These are phyloP conservation scores for Ceyx erithaca DNA, from an alignment of 2,797 vertebrate species.

Conservation along the genomic window DNA sequence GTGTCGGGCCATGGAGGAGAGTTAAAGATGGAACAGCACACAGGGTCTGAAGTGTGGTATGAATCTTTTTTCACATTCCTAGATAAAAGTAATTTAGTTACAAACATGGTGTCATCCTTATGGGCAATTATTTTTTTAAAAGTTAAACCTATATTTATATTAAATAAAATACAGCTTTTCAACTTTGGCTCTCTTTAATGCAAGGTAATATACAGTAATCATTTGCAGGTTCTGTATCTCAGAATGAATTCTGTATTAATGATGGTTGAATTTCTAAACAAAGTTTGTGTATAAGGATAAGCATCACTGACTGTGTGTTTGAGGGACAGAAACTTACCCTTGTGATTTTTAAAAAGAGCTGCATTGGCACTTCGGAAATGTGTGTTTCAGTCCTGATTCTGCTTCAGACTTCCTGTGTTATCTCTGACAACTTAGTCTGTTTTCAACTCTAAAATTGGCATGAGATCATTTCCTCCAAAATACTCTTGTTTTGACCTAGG, in stretches of 20 bases:
- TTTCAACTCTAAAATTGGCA: neutral
- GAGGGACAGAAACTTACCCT: neutral
- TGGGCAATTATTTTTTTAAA: constrained; percentile 31
- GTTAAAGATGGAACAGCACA: constrained; percentile 32
- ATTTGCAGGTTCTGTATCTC: neutral
- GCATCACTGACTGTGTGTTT: neutral
- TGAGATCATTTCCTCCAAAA: constrained; percentile 21
- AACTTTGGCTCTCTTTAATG: neutral
- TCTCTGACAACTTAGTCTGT: neutral
- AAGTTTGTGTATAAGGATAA: neutral
- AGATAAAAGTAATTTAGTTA: constrained; percentile 32
- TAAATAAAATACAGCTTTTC: constrained; percentile 17
- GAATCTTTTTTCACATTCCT: neutral
- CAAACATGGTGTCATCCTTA: neutral
- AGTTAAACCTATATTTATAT: constrained; percentile 6
- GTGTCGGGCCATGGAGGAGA: neutral
- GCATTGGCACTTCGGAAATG: neutral
- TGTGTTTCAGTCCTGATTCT: neutral
- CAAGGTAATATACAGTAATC: neutral
- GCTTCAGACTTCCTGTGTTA: neutral
- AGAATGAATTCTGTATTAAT: neutral
- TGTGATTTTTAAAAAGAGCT: neutral
- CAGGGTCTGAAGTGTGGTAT: neutral
- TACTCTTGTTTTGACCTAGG: neutral
- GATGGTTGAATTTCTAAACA: neutral